Percentiles rank a stretch among this genome's conserved stretches.
phyloP scores from a whole-genome alignment of 2,888 invertebrate species.

The Caenorhabditis wallacei region DNA sequence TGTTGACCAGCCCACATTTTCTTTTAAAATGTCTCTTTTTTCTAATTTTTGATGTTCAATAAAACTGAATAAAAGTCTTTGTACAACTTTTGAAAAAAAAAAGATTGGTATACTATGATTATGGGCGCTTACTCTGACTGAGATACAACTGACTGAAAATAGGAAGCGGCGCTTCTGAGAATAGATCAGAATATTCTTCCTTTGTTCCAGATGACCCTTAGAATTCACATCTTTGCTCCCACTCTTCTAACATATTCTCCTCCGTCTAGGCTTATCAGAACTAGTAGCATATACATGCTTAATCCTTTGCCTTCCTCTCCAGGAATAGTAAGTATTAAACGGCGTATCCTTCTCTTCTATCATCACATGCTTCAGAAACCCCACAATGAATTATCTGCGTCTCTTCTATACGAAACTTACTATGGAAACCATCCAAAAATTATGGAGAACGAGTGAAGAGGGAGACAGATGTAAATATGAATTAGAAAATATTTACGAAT shows the following conservation, averaged over 20 bases:
- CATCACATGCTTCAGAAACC: slow-evolving; percentile 54
- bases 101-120: no score
- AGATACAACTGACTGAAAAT: no score
- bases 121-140: no score
- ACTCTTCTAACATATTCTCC: no score
- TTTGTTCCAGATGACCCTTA: no score
- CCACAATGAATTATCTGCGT: slow-evolving; percentile 26
- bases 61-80: slow-evolving; percentile 36
- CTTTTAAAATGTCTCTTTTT: not conserved
- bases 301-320: not conserved
- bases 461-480: slow-evolving; percentile 59
- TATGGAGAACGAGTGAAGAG: not conserved
- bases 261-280: no score
- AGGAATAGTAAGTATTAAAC: slow-evolving; percentile 42
- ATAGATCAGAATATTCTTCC: no score
- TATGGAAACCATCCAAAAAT: slow-evolving; percentile 55
- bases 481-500: slow-evolving; percentile 36
- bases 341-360: slow-evolving; percentile 2
- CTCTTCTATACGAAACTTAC: slow-evolving; percentile 21
- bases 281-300: no score
- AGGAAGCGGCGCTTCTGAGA: no score
- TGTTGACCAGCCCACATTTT: slow-evolving; percentile 28
- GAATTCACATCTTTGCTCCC: no score
- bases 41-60: slow-evolving; percentile 7
- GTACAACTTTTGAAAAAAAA: slow-evolving; percentile 4